A percentile compares a stretch with the other conserved stretches of the same genome.
phyloP scores from a whole-genome alignment of 1,140 invertebrate species.

The Euglossa dilemma region DNA sequence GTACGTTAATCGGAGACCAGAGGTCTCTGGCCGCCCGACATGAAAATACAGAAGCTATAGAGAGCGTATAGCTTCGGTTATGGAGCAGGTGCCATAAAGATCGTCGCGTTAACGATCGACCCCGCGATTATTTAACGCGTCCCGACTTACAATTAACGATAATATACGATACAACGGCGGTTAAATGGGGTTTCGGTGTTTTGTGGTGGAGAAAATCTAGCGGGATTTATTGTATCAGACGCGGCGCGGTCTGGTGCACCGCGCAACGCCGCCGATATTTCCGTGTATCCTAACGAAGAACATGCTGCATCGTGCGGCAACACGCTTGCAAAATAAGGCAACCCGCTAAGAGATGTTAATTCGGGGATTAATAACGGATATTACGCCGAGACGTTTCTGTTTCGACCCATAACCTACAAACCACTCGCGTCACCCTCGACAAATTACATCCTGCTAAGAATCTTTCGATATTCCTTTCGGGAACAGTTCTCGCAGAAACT shows the following conservation, averaged over 20 bases:
- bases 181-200: slow-evolving; percentile 31
- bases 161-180: slow-evolving; percentile 20
- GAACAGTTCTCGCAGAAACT: background rate
- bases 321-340: background rate
- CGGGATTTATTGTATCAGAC: slow-evolving; percentile 17
- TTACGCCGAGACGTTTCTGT: background rate
- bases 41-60: background rate
- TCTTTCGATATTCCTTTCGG: background rate
- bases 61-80: too few relatives aligned
- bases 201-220: slow-evolving; percentile 18
- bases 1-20: too few relatives aligned
- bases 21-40: too few relatives aligned
- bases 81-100: background rate
- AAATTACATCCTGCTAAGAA: background rate
- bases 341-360: background rate
- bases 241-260: background rate
- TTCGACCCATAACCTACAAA: background rate
- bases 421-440: background rate
- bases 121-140: background rate
- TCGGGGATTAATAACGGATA: background rate
- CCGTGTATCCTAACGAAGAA: background rate
- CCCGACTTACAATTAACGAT: slow-evolving; percentile 7
- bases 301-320: background rate
- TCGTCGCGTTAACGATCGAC: background rate
- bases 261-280: background rate